Percentiles rank a stretch among this genome's conserved stretches.
Evolutionary conservation across 2,888 invertebrate species (phyloP).

Genomic region (Fissipunctia ypsillon): DNA sequence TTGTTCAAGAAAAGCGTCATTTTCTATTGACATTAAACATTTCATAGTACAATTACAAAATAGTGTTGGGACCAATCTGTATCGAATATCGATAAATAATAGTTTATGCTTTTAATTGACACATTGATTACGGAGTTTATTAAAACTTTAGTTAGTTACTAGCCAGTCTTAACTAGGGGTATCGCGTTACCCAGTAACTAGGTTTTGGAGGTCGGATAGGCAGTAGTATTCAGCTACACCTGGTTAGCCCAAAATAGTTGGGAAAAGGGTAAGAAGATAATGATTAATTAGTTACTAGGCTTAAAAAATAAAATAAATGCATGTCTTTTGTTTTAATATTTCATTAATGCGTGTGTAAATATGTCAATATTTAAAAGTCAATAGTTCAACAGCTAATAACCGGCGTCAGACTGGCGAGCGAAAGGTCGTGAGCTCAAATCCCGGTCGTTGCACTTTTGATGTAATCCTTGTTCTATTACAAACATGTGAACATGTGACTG

Average conservation of each 20-base stretch:
- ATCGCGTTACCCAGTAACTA: background rate
- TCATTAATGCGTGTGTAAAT: background rate
- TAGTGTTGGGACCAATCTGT: slow-evolving; percentile 9
- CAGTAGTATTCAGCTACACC: no score
- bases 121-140: background rate
- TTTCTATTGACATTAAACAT: slow-evolving; percentile 38
- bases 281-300: background rate
- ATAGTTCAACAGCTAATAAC: slow-evolving; percentile 1
- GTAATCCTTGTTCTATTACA: background rate
- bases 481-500: no score
- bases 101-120: background rate
- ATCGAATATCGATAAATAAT: slow-evolving; percentile 22
- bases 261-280: background rate
- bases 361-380: background rate
- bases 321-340: background rate
- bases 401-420: slow-evolving; percentile 14
- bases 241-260: no score
- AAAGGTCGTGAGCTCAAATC: slow-evolving; percentile 26
- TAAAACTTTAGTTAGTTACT: background rate
- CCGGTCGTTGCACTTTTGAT: slow-evolving; percentile 17
- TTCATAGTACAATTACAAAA: slow-evolving; percentile 26
- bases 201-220: no score
- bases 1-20: slow-evolving; percentile 27
- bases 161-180: background rate
- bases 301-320: background rate